A percentile compares a stretch with the other conserved stretches of the same genome.
These are phyloP conservation scores for Axea sp. DNA, from an alignment of 2,888 invertebrate genomes.

Conservation along the genomic window DNA sequence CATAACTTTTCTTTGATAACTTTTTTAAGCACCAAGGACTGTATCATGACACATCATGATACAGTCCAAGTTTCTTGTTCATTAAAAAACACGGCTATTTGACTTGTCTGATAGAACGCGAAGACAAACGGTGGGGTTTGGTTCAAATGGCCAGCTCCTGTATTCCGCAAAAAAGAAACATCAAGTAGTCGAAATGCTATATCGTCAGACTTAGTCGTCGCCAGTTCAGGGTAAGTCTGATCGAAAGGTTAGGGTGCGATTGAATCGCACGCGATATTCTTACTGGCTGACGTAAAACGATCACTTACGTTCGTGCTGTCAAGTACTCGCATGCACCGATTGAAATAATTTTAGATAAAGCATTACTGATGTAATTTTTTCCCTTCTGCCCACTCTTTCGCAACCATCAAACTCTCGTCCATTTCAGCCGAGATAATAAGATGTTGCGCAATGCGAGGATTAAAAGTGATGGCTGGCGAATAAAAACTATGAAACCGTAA, in stretches of 20 bases:
- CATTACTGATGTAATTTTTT: too few relatives aligned
- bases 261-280: slow-evolving; percentile 64
- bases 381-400: too few relatives aligned
- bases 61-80: slow-evolving; percentile 8
- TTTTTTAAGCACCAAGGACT: too few relatives aligned
- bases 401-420: too few relatives aligned
- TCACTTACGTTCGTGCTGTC: slow-evolving; percentile 60
- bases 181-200: slow-evolving; percentile 23
- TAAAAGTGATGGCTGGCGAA: too few relatives aligned
- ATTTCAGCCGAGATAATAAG: too few relatives aligned
- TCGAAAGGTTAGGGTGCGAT: slow-evolving; percentile 60
- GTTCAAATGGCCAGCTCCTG: slow-evolving; percentile 16
- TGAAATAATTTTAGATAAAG: slow-evolving; percentile 64
- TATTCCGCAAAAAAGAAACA: slow-evolving; percentile 35
- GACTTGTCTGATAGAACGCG: slow-evolving; percentile 7
- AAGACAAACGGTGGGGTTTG: slow-evolving; percentile 26
- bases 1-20: too few relatives aligned
- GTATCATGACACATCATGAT: too few relatives aligned
- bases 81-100: slow-evolving; percentile 42
- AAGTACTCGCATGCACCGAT: slow-evolving; percentile 62
- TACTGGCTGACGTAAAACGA: slow-evolving; percentile 64
- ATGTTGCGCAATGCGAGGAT: too few relatives aligned
- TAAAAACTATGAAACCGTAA: too few relatives aligned
- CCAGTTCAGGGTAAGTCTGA: slow-evolving; percentile 52
- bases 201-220: slow-evolving; percentile 43